Base-by-base conservation (phyloP, 2,888 invertebrate genomes). In the Acanthosoma haemorrhoidale region DNA sequence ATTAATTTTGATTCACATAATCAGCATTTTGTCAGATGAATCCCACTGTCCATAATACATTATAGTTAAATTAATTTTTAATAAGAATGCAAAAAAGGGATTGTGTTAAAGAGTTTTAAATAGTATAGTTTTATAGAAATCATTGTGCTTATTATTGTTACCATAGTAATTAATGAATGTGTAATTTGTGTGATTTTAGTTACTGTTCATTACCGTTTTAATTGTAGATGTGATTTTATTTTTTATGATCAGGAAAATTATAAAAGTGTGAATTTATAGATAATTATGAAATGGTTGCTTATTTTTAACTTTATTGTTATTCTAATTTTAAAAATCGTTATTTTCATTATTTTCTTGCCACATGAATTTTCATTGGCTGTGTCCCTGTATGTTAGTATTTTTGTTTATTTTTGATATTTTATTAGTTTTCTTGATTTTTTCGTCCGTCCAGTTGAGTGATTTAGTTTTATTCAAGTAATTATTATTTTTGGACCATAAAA, bases 111-210 rank as follows among this genome's bases (percentile, higher is more conserved):
- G 15, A 15, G 21, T 18, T 39, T 18, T 29, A 39, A 29, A 41
- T 41, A 64, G 25, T 41, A 64, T 64, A 64, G 64, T 41, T 21
- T 41, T 64, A 39, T 64, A 41, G 39, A 16, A 64, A 41, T n/a
- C 21, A 60, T 29, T 34, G 67, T 67, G 67, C 67, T 67, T 67
- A 36, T 32, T 67, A 57, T 67, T 57, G 67, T 67, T 67, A 67
- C 67, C 67, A 57, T 67, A 67, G 31, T 38, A 38, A 41, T 39
- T 64, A 64, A 64, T 64, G 25, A 15, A 41, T 25, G 15, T 61
- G 32, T 36, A 61, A 61, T 36, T 36, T 61, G 36, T 61, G 61
- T 61, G 61, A 61, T 61, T 61, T 61, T 51, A 51, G 51, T 51
- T 51, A n/a, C n/a, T 15, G 41, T 41, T 41, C 16, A 41, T 41